Conservation (phyloP, 2,797 vertebrate genomes). For the Echiichthys vipera region DNA sequence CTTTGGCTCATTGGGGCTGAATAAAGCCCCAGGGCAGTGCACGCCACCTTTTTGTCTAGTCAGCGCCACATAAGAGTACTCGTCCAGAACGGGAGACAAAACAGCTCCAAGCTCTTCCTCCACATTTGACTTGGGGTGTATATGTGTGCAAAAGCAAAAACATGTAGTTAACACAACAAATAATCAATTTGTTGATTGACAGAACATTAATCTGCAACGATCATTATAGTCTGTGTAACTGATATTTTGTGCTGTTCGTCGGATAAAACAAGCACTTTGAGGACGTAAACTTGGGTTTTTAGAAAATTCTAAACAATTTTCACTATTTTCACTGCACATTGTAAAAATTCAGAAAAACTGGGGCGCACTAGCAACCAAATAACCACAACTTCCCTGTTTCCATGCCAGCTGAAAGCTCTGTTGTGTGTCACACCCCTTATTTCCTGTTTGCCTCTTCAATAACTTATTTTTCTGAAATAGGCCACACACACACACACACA, state of each 20-base stretch:
- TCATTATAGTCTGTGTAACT: not conserved
- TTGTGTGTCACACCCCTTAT: no score
- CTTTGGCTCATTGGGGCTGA: constrained; percentile 50
- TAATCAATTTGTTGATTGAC: not conserved
- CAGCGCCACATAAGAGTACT: constrained; percentile 5
- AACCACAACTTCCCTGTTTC: no score
- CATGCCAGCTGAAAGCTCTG: no score
- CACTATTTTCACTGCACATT: not conserved
- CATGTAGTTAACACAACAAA: not conserved
- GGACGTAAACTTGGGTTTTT: not conserved
- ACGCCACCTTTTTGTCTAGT: constrained; percentile 22
- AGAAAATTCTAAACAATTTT: no score
- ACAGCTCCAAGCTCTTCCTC: not conserved
- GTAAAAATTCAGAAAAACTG: no score
- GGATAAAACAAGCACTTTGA: not conserved
- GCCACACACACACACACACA: no score
- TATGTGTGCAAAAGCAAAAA: constrained; percentile 27
- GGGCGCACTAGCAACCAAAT: no score
- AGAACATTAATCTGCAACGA: not conserved
- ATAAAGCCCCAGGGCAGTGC: constrained; percentile 33
- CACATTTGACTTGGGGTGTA: not conserved
- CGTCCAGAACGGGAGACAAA: constrained; percentile 7
- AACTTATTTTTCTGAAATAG: no score
- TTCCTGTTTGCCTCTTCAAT: no score
- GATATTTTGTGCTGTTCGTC: not conserved